A percentile compares a stretch with the other conserved stretches of the same genome.
phyloP scores from a whole-genome alignment of 2,113 vertebrate species.

The Sminthopsis crassicaudata region DNA sequence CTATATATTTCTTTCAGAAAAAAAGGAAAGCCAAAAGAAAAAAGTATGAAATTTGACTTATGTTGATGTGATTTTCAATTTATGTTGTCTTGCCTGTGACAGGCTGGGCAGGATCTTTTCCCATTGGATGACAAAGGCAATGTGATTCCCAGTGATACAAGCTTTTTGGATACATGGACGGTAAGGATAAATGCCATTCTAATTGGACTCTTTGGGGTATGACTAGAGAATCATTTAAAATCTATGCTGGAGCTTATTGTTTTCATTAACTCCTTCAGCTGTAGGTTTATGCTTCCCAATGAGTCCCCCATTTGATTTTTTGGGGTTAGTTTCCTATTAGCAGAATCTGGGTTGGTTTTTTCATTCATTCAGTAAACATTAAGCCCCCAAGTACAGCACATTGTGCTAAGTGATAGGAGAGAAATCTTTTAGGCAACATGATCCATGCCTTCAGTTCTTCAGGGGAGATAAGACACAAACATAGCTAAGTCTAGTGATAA shows the following conservation, averaged over 20 bases:
- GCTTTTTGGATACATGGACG: constrained; percentile 91
- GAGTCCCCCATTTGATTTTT: background rate
- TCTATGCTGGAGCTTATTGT: background rate
- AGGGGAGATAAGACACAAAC: background rate
- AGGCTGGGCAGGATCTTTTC: constrained; percentile 88
- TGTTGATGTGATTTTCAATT: background rate
- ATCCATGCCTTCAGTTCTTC: background rate
- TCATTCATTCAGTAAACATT: background rate
- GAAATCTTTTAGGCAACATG: background rate
- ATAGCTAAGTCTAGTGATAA: background rate
- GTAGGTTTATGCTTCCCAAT: rapidly evolving
- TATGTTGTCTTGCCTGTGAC: background rate
- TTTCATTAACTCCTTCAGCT: background rate
- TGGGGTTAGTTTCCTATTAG: background rate
- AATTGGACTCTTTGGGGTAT: background rate
- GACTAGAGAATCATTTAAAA: background rate
- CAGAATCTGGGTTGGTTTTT: background rate
- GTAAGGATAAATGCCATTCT: constrained; percentile 77
- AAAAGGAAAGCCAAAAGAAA: background rate
- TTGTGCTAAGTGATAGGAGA: background rate
- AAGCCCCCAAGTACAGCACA: background rate
- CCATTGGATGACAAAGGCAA: constrained; percentile 87
- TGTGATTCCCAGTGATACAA: constrained; percentile 81
- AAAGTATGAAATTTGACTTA: background rate
- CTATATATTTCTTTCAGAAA: background rate